A percentile compares a stretch with the other conserved stretches of the same genome.
Evolutionary conservation across 2,888 invertebrate genomes (phyloP).

Genomic region (Lordiphosa fenestrarum): DNA sequence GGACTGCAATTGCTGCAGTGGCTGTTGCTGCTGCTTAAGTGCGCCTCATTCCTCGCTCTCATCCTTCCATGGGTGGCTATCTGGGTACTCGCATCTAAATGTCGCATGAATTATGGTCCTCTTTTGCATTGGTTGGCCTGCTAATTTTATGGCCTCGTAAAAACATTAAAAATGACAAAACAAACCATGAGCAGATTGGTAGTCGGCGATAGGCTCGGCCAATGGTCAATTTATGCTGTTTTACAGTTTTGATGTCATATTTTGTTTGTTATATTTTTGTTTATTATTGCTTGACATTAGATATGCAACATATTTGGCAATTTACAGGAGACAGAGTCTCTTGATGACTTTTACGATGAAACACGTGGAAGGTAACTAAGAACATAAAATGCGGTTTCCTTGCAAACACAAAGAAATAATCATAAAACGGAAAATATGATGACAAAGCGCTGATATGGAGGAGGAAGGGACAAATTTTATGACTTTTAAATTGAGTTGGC

Average conservation of each 20-base stretch:
- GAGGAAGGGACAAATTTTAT: conserved; percentile 13
- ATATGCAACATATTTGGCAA: conserved; percentile 42
- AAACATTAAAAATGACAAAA: conserved; percentile 62
- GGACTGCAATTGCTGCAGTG: conserved; percentile 48
- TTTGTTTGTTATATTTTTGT: too few relatives aligned
- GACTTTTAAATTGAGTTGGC: conserved; percentile 24
- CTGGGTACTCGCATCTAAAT: conserved; percentile 48
- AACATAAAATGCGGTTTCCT: conserved; percentile 15
- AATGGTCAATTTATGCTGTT: conserved; percentile 13
- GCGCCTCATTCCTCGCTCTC: conserved; percentile 20
- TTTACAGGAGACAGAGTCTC: conserved; percentile 23
- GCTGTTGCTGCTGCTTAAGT: conserved; percentile 42
- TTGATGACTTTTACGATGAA: too few relatives aligned
- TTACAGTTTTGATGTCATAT: conserved; percentile 2
- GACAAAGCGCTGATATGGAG: conserved; percentile 26
- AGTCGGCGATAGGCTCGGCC: conserved; percentile 14
- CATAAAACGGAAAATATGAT: too few relatives aligned
- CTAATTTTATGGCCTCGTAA: conserved; percentile 70
- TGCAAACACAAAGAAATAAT: too few relatives aligned
- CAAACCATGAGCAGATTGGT: conserved; percentile 23
- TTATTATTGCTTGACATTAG: conserved; percentile 16
- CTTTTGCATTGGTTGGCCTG: conserved; percentile 10
- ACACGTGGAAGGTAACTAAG: conserved; percentile 5
- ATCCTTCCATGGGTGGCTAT: conserved; percentile 48
- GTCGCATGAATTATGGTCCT: conserved; percentile 53